A percentile compares a stretch with the other conserved stretches of the same genome.
Evolutionary conservation across 2,888 invertebrate genomes (phyloP).

Genomic region (Caenorhabditis doughertyi): DNA sequence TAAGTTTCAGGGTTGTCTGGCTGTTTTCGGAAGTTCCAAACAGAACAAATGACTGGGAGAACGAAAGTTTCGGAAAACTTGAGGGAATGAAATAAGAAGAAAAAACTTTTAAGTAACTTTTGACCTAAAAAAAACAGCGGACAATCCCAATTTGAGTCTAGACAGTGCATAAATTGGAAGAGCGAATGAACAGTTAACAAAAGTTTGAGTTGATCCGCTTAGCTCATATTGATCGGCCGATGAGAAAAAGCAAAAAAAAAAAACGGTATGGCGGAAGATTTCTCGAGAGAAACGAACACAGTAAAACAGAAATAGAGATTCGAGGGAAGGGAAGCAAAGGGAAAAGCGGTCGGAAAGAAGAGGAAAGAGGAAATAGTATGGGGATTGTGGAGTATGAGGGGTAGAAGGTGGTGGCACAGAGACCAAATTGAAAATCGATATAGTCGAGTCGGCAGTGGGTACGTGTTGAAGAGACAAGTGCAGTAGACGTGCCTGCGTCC

Average conservation of each 20-base stretch:
- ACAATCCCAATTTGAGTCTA: no score
- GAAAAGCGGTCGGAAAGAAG: conserved; percentile 50
- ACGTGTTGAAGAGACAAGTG: conserved; percentile 39
- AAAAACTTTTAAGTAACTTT: no score
- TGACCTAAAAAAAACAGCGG: no score
- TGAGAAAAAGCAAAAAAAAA: conserved; percentile 18
- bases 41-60: no score
- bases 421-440: conserved; percentile 63
- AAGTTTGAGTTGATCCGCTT: no score
- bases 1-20: no score
- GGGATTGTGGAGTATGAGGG: conserved; percentile 34
- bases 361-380: conserved; percentile 18
- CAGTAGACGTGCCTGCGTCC: conserved; percentile 46
- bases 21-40: no score
- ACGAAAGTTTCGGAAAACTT: no score
- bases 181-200: no score
- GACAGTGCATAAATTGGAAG: no score
- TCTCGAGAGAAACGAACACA: conserved; percentile 31
- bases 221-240: no score
- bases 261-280: conserved; percentile 10
- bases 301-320: conserved; percentile 7
- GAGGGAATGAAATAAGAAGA: no score
- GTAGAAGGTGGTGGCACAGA: conserved; percentile 51
- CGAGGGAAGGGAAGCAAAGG: conserved; percentile 21
- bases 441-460: conserved; percentile 40